Base-by-base conservation (phyloP, 1,140 invertebrate genomes). In the Callitettix versicolor region DNA sequence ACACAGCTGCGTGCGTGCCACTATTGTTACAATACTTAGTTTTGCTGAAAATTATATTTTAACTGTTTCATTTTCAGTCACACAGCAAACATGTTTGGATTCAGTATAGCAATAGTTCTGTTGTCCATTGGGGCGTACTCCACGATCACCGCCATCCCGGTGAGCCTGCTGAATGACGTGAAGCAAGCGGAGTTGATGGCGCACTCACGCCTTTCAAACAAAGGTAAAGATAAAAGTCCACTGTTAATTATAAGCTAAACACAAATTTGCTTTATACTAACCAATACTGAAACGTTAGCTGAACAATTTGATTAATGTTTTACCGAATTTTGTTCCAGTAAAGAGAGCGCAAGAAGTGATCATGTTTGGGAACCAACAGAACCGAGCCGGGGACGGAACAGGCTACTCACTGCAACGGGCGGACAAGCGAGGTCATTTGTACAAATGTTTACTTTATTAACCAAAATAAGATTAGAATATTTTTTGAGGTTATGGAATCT, bases 321-420 rank as follows among this genome's bases (percentile, higher is more conserved):
- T 44, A 49, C 30, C 15, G 36, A 26, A n/a, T n/a, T 50, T 26
- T 22, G 11, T 64, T 63, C 30, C 48, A 72, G 72, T 64, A 3
- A 73, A 73, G 63, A 65, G 69, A 52, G 63, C 70, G 1, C 69
- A 73, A 60, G 72, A 73, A 56, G 62, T 68, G 24, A 57, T 73
- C 41, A 71, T 72, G 68, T 73, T 72, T 34, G 71, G 71, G 1
- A 73, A 73, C 53, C 72, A 73, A 52, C 72, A 73, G 46, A 73
- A 71, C 59, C 65, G 64, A 26, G 55, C 61, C 3, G 62, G 66
- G 11, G 64, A 62, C 26, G 51, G 60, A 5, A 55, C 48, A 3
- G 43, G 50, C 58, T 21, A 58, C 61, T 9, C 57, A 2, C 59
- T 63, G 26, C 46, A 53, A 5, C 62, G 66, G 1, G 58, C 51